Evolutionary conservation across 30 jellyfish, hydroid and myxozoan species (phyloP), one percentile per base, ranked within the genome.

Genomic region (Mastigias papua): DNA sequence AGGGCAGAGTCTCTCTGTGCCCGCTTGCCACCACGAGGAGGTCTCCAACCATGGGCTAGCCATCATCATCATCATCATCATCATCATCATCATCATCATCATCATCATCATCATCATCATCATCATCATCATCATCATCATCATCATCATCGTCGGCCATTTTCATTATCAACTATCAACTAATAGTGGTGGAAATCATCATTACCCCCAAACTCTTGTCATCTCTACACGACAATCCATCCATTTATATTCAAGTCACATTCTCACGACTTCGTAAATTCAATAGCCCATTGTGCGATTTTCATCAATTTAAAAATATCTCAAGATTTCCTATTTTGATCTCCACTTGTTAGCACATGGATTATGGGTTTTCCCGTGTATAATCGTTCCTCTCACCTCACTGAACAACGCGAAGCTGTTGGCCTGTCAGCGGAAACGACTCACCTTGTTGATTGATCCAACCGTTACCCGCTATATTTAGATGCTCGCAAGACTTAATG

Each of bases 381-480:
- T 49, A 27, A 54, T 60, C 78, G 3, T 30, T 11, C 29, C 58
- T 22, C 54, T n/a, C 64, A 29, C 31, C 19, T 20, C 29, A 16
- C 48, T 17, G 0, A 6, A 33, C 22, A 69, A 62, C 61, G 81
- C 82, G 20, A 16, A 17, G 26, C 28, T 42, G 25, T 48, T 46
- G 89, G 11, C 32, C 48, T 35, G 75, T 49, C 62, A 32, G 50
- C 69, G 89, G 89, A 31, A 48, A 60, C 80, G 26, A 34, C 60
- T 19, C 7, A 16, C 67, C 7, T 4, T 16, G 17, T 51, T 51
- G 25, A 51, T 31, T 60, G 28, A 42, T 9, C 8, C 25, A 23
- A 78, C 89, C 89, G 89, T 78, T 78, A 78, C 20, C 78, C n/a
- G n/a, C 89, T 61, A 26, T 57, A 62, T 51, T 48, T 78, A 78